Base-by-base conservation (phyloP, 1,140 invertebrate genomes). In the Andricus grossulariae region DNA sequence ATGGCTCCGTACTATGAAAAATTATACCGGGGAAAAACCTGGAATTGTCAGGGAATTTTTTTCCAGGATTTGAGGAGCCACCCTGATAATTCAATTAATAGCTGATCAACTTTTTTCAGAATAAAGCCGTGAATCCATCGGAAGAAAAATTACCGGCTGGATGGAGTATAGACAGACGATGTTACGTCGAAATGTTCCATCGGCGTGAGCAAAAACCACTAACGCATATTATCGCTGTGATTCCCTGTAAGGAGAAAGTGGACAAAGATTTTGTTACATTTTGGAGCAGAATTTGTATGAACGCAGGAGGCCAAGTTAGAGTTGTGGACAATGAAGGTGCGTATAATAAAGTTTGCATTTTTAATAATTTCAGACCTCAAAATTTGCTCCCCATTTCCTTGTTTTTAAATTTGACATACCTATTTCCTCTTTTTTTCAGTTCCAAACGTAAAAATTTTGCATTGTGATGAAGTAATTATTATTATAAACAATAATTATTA, bases 271-370 rank as follows among this genome's bases (percentile, higher is more conserved):
- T 93, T 80, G 86, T 90, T 1, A 87, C 91, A 57, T 93, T 94
- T 86, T 94, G 94, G 93, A 89, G 90, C 6, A 85, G 92, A 71
- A 90, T 94, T 7, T 93, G 92, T 77, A 91, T 91, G n/a, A 90
- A 93, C 13, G 92, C 92, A n/a, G 93, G 93, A 2, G 93, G 92
- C 18, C 75, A 32, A 52, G 78, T 80, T 19, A 72, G 92, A 50
- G 84, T 92, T 0, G 88, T 93, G 0, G 84, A 90, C 5, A 73
- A 85, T 74, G 74, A 83, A 83, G 86, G 89, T 90, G 84, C 66
- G 76, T 55, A 4, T 32, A 11, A 45, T 45, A 0, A 45, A 45
- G 7, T 45, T 45, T 11, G 39, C 7, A 45, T 45, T 10, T 45
- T 45, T 45, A 5, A 32, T 32, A 3, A 32, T 32, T 2, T 45